Evolutionary conservation across 2,113 vertebrate species (phyloP).

Genomic region (Dermatemys mawii): DNA sequence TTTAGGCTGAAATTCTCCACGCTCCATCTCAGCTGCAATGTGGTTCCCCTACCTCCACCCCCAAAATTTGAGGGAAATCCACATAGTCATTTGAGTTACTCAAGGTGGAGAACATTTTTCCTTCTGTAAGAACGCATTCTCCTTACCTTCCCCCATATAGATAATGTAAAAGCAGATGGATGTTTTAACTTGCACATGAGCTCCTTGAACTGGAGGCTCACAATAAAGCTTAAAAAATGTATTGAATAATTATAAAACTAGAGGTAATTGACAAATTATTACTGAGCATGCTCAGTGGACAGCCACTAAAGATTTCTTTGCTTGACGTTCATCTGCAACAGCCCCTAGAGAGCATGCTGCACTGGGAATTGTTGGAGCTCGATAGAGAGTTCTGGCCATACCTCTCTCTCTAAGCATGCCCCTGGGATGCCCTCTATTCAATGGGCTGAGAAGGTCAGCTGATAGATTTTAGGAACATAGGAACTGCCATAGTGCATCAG

Average conservation of each 20-base stretch:
- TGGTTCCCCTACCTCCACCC: not conserved
- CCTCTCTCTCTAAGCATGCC: accelerated
- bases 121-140: not conserved
- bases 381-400: not conserved
- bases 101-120: not conserved
- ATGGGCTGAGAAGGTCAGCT: not conserved
- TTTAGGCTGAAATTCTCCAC: not conserved
- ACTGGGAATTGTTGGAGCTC: not conserved
- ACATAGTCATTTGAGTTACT: not conserved
- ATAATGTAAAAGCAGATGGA: not conserved
- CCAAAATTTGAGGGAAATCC: not conserved
- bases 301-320: not conserved
- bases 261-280: not conserved
- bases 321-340: not conserved
- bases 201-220: not conserved
- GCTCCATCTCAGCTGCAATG: not conserved
- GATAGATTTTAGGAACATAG: not conserved
- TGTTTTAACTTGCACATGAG: not conserved
- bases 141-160: not conserved
- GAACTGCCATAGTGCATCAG: accelerated
- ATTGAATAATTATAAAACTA: accelerated
- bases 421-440: not conserved
- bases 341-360: not conserved
- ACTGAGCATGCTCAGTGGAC: not conserved
- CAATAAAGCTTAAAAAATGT: not conserved